Evolutionary conservation across 30 jellyfish, hydroid and myxozoan species (phyloP), one percentile per base, ranked within the genome.

Genomic region (Catostylus mosaicus): DNA sequence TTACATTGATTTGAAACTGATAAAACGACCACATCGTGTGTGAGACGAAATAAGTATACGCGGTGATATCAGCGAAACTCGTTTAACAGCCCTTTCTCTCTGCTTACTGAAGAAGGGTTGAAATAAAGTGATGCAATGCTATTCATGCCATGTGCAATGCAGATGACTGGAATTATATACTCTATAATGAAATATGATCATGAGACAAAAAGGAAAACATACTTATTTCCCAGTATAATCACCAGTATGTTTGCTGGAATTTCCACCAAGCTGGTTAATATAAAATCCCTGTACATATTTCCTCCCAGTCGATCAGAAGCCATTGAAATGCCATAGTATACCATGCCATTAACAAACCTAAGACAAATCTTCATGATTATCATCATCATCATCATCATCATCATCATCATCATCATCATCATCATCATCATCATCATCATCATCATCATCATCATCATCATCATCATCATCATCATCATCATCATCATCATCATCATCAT

Each of bases 251-350:
- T 87, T 24, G 80, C 96, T 35, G 98, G 98, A 38, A 92, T 73
- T 38, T 87, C 97, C 19, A 92, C 98, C 63, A 92, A 61, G 50
- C 97, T 92, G 12, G 96, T 86, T 7, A 92, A 74, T 6, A 92
- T 79, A 74, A 92, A 92, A 87, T 92, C 97, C 23, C 98, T 67
- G 65, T 92, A 92, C 93, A 86, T 66, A 63, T 83, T 72, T 22
- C 96, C 98, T 27, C 98, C 96, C 52, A 92, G 94, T 23, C 75
- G 33, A 52, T 92, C 98, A 19, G 97, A 82, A 3, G 98, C 98
- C 72, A 92, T 30, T 0, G 98, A 92, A 23, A 92, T 79, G 0
- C 98, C 98, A 65, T 92, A 92, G 69, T 92, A 92, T 7, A 87
- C 97, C 69, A 62, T 64, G 9, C 98, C 98, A 63, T 83, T 80